phyloP scores from a whole-genome alignment of 2,888 invertebrate species.

The Junonia oenone region DNA sequence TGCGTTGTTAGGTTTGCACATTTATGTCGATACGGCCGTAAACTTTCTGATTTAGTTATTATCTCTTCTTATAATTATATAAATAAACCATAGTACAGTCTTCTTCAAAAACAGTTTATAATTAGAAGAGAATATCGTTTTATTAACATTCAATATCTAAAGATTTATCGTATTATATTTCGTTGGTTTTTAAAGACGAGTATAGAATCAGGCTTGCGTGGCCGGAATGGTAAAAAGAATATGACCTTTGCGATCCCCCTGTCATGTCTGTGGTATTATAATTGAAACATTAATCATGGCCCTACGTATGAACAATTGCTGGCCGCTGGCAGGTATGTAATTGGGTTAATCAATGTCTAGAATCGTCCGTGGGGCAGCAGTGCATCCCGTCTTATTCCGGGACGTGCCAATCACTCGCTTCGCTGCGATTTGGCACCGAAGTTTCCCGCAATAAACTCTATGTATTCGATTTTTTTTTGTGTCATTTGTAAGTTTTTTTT shows the following conservation, averaged over 20 bases:
- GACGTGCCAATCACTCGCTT: conserved; percentile 18
- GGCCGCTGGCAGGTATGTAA: conserved; percentile 18
- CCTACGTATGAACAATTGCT: conserved; percentile 7
- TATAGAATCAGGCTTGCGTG: background rate
- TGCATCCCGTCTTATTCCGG: conserved; percentile 13
- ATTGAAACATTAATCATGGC: conserved; percentile 9
- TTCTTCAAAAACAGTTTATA: too few species aligned
- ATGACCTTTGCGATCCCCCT: background rate
- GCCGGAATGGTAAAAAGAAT: background rate
- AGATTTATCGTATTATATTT: too few species aligned
- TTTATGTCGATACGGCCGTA: background rate
- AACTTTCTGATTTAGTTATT: background rate
- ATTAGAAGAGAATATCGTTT: too few species aligned
- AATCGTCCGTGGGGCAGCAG: conserved; percentile 8
- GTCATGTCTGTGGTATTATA: background rate
- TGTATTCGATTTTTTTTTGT: background rate
- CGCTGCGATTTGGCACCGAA: conserved; percentile 12
- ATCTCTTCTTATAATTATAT: too few species aligned
- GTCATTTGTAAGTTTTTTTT: background rate
- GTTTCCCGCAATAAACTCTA: conserved; percentile 3
- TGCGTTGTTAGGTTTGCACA: background rate
- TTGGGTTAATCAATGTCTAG: conserved; percentile 22
- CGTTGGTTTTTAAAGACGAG: too few species aligned
- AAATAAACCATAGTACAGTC: too few species aligned
- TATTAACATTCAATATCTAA: too few species aligned